Evolutionary conservation across 1,140 invertebrate species (phyloP).

Genomic region (Kradibia gibbosae): DNA sequence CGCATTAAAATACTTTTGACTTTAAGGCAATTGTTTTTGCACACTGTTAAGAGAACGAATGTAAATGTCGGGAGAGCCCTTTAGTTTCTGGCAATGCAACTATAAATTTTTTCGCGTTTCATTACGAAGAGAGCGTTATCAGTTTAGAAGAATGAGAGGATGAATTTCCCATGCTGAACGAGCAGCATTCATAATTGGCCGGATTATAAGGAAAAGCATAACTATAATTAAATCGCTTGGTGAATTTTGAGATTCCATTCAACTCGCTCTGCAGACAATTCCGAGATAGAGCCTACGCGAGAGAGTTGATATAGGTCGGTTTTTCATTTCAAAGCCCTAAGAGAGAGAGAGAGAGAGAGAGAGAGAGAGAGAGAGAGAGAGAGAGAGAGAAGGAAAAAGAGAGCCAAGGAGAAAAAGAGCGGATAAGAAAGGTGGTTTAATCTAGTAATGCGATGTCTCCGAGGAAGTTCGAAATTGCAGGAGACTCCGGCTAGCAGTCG

Average conservation of each 20-base stretch:
- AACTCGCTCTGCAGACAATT: not conserved
- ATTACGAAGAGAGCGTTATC: no score
- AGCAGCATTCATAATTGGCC: not conserved
- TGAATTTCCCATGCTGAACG: no score
- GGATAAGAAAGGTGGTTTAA: slow-evolving; percentile 62
- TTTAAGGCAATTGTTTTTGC: not conserved
- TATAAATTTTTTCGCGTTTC: no score
- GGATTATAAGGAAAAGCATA: not conserved
- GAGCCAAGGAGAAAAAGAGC: slow-evolving; percentile 36
- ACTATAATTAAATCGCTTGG: not conserved
- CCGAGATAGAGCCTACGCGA: not conserved
- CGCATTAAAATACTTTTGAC: not conserved
- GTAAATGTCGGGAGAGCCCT: no score
- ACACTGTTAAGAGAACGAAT: no score
- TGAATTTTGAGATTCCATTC: not conserved
- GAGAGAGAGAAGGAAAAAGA: slow-evolving; percentile 59
- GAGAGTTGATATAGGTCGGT: not conserved
- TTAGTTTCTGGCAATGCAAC: no score
- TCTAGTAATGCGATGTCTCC: slow-evolving; percentile 61
- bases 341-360: not conserved
- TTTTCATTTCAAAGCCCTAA: slow-evolving; percentile 2
- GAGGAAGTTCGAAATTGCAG: slow-evolving; percentile 57
- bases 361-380: slow-evolving; percentile 23
- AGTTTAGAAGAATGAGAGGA: no score
- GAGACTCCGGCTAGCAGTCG: slow-evolving; percentile 40